Conservation (phyloP, 2,797 vertebrate genomes). For the Chlorospingus flavigularis region DNA sequence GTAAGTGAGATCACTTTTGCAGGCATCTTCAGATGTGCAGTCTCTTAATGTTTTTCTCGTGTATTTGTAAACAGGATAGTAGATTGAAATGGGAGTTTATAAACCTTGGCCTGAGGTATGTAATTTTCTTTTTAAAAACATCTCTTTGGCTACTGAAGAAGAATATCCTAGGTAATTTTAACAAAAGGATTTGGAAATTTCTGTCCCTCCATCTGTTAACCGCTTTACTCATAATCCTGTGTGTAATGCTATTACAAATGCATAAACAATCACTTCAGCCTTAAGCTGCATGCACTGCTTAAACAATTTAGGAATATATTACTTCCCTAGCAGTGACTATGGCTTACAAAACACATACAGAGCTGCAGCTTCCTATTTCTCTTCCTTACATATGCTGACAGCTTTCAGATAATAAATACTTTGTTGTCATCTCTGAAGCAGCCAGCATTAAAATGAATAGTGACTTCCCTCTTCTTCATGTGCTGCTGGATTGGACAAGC, state of each 20-base stretch:
- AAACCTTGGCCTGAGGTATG: background rate
- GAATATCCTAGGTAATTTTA: background rate
- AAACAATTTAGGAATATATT: constrained; percentile 10
- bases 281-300: background rate
- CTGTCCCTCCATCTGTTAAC: background rate
- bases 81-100: background rate
- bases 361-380: background rate
- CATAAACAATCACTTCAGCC: background rate
- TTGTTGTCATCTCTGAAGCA: background rate
- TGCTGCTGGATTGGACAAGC: background rate
- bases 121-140: background rate
- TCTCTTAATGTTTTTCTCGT: background rate
- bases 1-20: background rate
- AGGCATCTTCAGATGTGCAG: background rate
- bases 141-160: background rate
- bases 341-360: background rate
- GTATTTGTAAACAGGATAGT: background rate
- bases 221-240: constrained; percentile 6
- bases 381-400: background rate
- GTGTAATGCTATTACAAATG: constrained; percentile 26
- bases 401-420: background rate
- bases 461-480: background rate
- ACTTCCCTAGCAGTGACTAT: background rate
- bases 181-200: background rate
- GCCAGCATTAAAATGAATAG: background rate